Evolutionary conservation across 2,888 invertebrate genomes (phyloP).

Genomic region (Panzeria rudis): DNA sequence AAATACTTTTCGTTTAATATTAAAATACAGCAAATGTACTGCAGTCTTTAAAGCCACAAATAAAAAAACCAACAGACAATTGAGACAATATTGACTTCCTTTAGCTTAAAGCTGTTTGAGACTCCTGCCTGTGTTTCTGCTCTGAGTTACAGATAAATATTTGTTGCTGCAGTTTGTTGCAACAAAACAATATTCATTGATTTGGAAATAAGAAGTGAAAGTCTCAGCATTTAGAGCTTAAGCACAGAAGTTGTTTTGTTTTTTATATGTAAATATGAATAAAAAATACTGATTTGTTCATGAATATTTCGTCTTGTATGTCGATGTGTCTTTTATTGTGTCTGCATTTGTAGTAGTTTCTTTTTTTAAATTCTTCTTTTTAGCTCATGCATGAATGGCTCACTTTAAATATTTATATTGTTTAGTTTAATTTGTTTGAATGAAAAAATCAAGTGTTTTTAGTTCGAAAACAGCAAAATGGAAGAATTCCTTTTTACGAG

Average conservation of each 20-base stretch:
- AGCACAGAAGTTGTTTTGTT: neutral
- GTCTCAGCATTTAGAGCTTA: constrained; percentile 29
- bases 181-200: constrained; percentile 20
- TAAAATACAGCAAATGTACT: neutral
- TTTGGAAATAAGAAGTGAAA: constrained; percentile 39
- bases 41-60: neutral
- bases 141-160: neutral
- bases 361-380: neutral
- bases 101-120: constrained; percentile 35
- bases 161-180: constrained; percentile 10
- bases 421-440: constrained; percentile 20
- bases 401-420: constrained; percentile 32
- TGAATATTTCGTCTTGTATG: neutral
- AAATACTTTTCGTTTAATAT: neutral
- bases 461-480: too few relatives aligned
- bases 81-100: constrained; percentile 60
- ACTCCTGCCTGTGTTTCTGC: constrained; percentile 18
- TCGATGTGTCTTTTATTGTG: neutral
- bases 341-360: neutral
- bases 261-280: constrained; percentile 8
- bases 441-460: too few relatives aligned
- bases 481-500: too few relatives aligned
- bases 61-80: constrained; percentile 28
- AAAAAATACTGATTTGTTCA: neutral
- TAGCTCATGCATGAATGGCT: constrained; percentile 39